Evolutionary conservation across 2,797 vertebrate species (phyloP).

Genomic region (Kryptopterus vitreolus): DNA sequence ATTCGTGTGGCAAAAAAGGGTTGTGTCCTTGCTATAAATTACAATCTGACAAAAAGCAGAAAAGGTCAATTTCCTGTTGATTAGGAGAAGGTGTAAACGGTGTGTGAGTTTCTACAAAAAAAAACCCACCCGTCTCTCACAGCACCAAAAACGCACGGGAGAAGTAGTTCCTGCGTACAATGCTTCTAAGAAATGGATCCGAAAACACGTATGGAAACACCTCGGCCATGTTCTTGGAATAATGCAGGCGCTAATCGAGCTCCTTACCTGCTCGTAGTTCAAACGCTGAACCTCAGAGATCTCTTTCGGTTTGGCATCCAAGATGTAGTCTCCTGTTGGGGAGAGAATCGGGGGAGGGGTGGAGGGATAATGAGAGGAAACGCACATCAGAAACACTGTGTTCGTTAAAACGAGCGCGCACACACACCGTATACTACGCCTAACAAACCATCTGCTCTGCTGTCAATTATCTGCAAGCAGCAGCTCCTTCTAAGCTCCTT

Average conservation of each 20-base stretch:
- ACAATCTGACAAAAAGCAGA: neutral
- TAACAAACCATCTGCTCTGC: conserved; percentile 31
- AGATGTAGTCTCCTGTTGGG: conserved; percentile 93
- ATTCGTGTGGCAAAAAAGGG: neutral
- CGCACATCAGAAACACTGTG: conserved; percentile 17
- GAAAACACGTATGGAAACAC: neutral
- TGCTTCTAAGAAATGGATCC: neutral
- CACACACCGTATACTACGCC: neutral
- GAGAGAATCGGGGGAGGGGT: neutral
- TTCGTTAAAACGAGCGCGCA: conserved; percentile 36
- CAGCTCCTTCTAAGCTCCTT: neutral
- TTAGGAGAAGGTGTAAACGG: conserved; percentile 34
- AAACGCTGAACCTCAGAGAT: conserved; percentile 96
- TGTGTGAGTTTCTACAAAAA: conserved; percentile 1
- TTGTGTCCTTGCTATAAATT: neutral
- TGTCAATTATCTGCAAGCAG: conserved; percentile 18
- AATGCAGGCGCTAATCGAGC: neutral
- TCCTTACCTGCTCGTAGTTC: conserved; percentile 95
- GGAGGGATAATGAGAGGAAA: conserved; percentile 22
- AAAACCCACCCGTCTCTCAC: neutral
- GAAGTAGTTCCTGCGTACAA: neutral
- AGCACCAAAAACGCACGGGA: conserved; percentile 4
- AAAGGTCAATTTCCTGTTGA: neutral
- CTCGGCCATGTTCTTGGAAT: too few species aligned
- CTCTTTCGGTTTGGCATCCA: conserved; percentile 97